phyloP scores from a whole-genome alignment of 2,888 invertebrate genomes.

The Choristoneura rosaceana region DNA sequence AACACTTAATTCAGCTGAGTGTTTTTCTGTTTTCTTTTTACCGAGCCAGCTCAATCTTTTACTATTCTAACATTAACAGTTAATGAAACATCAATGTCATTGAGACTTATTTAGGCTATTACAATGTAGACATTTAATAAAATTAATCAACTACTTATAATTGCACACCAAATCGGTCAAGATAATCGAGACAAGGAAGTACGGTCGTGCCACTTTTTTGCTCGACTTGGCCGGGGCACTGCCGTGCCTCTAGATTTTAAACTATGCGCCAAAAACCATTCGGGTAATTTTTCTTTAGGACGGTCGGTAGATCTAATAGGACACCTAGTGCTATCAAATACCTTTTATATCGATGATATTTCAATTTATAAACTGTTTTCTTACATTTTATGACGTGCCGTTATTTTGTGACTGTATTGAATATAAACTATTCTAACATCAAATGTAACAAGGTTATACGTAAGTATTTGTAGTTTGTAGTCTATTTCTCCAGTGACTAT shows the following conservation, averaged over 20 bases:
- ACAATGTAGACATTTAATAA: constrained; percentile 12
- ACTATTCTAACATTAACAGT: constrained; percentile 18
- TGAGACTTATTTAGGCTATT: constrained; percentile 19
- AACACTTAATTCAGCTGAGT: not conserved
- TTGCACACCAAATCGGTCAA: not conserved
- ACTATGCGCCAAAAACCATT: not conserved
- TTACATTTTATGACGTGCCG: not conserved
- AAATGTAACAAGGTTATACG: not conserved
- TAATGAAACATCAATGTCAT: constrained; percentile 17
- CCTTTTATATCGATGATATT: not conserved
- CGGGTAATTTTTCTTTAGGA: not conserved
- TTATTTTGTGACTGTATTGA: too few species aligned
- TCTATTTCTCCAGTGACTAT: not conserved
- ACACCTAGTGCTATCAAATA: not conserved
- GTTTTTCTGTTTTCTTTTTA: not conserved
- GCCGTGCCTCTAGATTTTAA: too few species aligned
- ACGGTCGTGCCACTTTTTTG: too few species aligned
- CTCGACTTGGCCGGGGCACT: too few species aligned
- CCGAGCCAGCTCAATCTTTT: constrained; percentile 7
- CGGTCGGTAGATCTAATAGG: not conserved
- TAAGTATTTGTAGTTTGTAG: too few species aligned
- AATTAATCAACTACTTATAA: not conserved
- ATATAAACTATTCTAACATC: not conserved
- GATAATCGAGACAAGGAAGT: too few species aligned
- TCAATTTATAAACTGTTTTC: not conserved